These are phyloP conservation scores for Fulica atra DNA, from an alignment of 2,113 vertebrate genomes.

Conservation along the genomic window DNA sequence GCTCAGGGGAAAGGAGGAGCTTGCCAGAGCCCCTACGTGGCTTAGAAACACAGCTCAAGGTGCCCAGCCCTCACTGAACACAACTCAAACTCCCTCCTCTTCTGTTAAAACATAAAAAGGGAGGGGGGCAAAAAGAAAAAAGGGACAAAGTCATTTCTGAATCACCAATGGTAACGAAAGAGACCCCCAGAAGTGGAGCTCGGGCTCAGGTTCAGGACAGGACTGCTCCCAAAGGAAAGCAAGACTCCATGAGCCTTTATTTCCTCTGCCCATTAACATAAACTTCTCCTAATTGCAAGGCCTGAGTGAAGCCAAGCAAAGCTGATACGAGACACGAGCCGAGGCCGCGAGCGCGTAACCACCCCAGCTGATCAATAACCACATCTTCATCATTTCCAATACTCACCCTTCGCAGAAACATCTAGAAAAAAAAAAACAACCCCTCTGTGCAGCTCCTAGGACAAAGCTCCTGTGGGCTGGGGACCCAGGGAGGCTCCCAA, in stretches of 20 bases:
- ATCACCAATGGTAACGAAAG: neutral
- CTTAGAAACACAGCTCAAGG: neutral
- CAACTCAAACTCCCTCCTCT: neutral
- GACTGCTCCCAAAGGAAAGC: neutral
- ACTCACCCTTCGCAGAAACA: neutral
- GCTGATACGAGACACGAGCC: fast-evolving
- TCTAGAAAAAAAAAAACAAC: constrained; percentile 32
- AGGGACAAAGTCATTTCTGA: neutral
- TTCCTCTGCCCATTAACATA: neutral
- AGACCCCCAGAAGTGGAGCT: neutral
- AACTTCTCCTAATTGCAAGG: neutral
- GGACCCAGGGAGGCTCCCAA: neutral
- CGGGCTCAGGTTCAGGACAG: neutral
- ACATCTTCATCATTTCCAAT: neutral
- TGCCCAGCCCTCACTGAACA: neutral
- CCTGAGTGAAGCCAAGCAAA: neutral
- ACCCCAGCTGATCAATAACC: neutral
- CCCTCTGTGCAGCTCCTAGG: neutral
- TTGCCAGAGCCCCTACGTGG: neutral
- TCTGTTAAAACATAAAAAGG: no score
- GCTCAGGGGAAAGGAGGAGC: neutral
- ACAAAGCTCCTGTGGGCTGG: neutral
- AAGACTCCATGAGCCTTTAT: neutral
- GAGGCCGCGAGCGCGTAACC: fast-evolving
- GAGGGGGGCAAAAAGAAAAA: no score